phyloP scores from a whole-genome alignment of 2,113 vertebrate species.

The Rhizomys pruinosus region DNA sequence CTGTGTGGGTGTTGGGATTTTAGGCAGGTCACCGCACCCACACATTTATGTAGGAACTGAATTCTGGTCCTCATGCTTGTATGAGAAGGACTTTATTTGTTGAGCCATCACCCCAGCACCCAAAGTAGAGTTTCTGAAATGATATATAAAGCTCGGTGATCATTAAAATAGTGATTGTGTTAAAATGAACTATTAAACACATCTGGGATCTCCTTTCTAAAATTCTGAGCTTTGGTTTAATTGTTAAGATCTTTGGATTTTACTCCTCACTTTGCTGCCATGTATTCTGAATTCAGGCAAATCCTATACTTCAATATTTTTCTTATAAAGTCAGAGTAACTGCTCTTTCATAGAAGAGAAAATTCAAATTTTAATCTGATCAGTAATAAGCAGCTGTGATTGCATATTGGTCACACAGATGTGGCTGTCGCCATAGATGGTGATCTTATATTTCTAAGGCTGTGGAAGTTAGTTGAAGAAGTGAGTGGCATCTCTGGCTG shows the following conservation, averaged over 20 bases:
- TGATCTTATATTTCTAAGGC: neutral
- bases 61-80: neutral
- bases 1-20: neutral
- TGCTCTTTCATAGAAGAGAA: neutral
- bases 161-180: neutral
- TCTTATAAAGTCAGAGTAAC: neutral
- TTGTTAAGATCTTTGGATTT: neutral
- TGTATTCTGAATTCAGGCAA: neutral
- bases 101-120: neutral
- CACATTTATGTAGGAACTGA: neutral
- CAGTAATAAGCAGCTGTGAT: neutral
- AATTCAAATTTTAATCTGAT: neutral
- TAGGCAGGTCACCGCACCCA: neutral
- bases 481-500: neutral
- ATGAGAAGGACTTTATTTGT: neutral
- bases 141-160: neutral
- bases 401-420: neutral
- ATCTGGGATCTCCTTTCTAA: neutral
- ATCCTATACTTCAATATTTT: neutral
- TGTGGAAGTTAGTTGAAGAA: neutral
- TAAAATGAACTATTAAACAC: neutral
- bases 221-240: neutral
- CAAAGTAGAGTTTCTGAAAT: neutral
- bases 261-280: neutral
- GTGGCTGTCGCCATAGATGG: neutral